Evolutionary conservation across 2,888 invertebrate species (phyloP).

Genomic region (Dryocosmus kuriphilus): DNA sequence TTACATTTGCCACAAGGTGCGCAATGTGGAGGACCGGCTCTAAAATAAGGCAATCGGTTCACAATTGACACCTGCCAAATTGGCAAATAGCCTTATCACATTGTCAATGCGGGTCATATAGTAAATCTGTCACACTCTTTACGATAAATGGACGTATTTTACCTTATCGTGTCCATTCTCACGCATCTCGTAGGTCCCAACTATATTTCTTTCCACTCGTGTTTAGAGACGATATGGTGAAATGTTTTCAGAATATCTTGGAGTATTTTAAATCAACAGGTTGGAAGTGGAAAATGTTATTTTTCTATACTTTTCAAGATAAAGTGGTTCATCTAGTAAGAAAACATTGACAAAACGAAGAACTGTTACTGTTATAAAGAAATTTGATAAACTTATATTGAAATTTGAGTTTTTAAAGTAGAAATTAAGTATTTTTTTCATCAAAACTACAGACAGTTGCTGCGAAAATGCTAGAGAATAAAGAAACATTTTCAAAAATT

Average conservation of each 20-base stretch:
- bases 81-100: slow-evolving; percentile 34
- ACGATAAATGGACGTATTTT: neutral
- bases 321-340: too few species aligned
- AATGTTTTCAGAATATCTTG: neutral
- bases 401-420: too few species aligned
- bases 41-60: neutral
- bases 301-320: neutral
- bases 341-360: too few species aligned
- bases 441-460: too few species aligned
- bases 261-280: neutral
- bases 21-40: slow-evolving; percentile 34
- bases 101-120: neutral
- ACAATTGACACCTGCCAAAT: slow-evolving; percentile 35
- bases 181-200: neutral
- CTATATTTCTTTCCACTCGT: neutral
- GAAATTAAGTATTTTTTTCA: too few species aligned
- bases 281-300: neutral
- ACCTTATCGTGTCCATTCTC: neutral
- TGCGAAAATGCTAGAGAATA: too few species aligned
- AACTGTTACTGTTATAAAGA: too few species aligned
- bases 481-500: too few species aligned
- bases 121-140: neutral
- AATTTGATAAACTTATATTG: too few species aligned
- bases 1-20: slow-evolving; percentile 72
- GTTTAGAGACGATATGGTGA: neutral